Conservation (phyloP, 2,113 vertebrate species). For the Chloropsis hardwickii region DNA sequence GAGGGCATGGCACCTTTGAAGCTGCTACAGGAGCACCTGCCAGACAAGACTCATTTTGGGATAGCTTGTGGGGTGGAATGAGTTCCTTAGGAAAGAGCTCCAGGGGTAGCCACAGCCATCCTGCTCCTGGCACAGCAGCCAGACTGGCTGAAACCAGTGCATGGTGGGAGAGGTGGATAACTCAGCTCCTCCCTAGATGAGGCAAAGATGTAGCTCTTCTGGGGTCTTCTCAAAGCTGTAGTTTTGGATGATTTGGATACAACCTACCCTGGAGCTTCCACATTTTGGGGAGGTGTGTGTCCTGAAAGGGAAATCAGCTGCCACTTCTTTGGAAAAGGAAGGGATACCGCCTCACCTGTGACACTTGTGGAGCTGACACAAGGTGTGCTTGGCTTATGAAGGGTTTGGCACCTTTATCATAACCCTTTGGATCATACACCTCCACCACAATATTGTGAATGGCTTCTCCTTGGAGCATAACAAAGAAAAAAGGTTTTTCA, state of each 20-base stretch:
- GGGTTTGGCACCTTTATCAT: background rate
- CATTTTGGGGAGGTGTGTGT: accelerated
- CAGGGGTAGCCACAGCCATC: background rate
- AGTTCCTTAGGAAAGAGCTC: background rate
- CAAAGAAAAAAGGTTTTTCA: background rate
- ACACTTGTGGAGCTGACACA: background rate
- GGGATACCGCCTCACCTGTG: accelerated
- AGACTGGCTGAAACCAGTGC: background rate
- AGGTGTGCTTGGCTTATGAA: too few relatives aligned
- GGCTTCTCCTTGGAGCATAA: background rate
- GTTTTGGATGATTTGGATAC: background rate
- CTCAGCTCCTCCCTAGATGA: background rate
- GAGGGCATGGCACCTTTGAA: background rate
- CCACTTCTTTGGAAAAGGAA: background rate
- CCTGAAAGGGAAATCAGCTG: background rate
- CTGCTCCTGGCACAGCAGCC: accelerated
- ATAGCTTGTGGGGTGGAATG: background rate
- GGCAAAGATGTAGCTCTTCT: background rate
- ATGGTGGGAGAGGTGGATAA: background rate
- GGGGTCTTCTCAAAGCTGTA: background rate
- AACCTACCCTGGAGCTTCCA: background rate
- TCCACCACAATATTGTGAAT: background rate
- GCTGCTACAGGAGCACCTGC: background rate
- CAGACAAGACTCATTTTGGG: background rate
- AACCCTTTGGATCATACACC: background rate